These are phyloP conservation scores for Tanytarsus gracilentus DNA, from an alignment of 2,888 invertebrate species.

Conservation along the genomic window DNA sequence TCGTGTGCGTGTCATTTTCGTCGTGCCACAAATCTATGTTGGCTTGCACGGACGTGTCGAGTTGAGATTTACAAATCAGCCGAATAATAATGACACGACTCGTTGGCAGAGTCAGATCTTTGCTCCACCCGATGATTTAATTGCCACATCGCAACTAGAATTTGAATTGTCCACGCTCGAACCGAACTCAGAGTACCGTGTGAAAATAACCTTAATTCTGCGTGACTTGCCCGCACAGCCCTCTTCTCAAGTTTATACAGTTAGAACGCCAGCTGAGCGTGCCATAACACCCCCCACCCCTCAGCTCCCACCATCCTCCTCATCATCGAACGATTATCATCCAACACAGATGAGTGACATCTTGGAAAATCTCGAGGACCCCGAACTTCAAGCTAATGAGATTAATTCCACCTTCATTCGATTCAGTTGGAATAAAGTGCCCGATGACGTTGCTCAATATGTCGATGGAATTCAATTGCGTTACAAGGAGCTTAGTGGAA, in stretches of 20 bases:
- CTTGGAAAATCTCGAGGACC: constrained; percentile 54
- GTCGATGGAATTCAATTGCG: constrained; percentile 83
- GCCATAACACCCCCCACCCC: constrained; percentile 45
- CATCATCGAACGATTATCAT: constrained; percentile 43
- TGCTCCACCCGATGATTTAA: constrained; percentile 75
- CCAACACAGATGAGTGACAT: constrained; percentile 41
- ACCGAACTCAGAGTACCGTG: constrained; percentile 71
- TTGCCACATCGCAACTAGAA: constrained; percentile 76
- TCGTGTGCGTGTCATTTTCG: constrained; percentile 72
- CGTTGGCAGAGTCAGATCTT: constrained; percentile 79
- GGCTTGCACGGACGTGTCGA: constrained; percentile 82
- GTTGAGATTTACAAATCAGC: constrained; percentile 65
- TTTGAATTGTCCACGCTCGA: constrained; percentile 69
- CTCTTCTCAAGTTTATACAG: constrained; percentile 64
- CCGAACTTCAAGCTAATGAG: constrained; percentile 61
- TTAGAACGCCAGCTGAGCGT: constrained; percentile 54
- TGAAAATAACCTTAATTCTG: constrained; percentile 70
- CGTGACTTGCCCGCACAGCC: constrained; percentile 69
- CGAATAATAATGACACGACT: constrained; percentile 56
- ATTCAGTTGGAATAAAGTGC: constrained; percentile 73
- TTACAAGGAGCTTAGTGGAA: constrained; percentile 71
- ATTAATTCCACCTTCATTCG: constrained; percentile 71
- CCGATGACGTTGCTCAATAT: constrained; percentile 68
- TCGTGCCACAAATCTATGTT: constrained; percentile 71
- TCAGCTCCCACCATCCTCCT: no score